A percentile compares a stretch with the other conserved stretches of the same genome.
phyloP scores from a whole-genome alignment of 2,797 vertebrate genomes.

The Microctenopoma stevenorrisi region DNA sequence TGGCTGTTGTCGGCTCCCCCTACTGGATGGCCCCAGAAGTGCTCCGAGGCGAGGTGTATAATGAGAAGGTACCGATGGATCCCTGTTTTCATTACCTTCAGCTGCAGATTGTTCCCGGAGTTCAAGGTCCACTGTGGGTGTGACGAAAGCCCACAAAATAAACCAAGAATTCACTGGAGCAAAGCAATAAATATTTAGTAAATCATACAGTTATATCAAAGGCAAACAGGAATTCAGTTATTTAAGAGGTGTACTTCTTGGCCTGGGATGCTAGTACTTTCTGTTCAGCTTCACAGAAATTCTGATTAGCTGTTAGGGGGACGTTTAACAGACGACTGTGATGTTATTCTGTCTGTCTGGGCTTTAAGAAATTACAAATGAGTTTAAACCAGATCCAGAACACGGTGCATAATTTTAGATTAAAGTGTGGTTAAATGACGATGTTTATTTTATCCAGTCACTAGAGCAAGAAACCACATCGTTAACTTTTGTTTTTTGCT shows the following conservation, averaged over 20 bases:
- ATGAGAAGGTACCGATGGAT: slow-evolving; percentile 90
- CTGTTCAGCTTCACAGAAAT: slow-evolving; percentile 6
- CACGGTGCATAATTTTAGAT: background rate
- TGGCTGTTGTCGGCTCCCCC: slow-evolving; percentile 94
- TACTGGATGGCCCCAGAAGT: slow-evolving; percentile 99
- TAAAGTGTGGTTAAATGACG: no score
- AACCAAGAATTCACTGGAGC: slow-evolving; percentile 4
- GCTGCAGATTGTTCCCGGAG: slow-evolving; percentile 33
- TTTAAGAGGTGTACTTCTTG: slow-evolving; percentile 20
- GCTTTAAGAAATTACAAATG: slow-evolving; percentile 8
- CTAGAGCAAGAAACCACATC: background rate
- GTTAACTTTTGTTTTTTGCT: background rate
- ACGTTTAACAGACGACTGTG: background rate
- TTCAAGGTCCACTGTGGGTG: slow-evolving; percentile 52
- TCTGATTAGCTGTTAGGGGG: background rate
- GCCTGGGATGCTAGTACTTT: slow-evolving; percentile 1
- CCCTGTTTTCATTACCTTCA: background rate
- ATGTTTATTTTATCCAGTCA: no score
- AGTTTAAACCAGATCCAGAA: slow-evolving; percentile 6
- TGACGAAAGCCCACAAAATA: slow-evolving; percentile 33
- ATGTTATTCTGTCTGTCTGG: background rate
- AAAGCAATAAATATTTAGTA: slow-evolving; percentile 49
- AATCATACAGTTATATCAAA: slow-evolving; percentile 6
- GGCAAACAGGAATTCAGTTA: slow-evolving; percentile 30
- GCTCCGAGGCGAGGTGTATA: slow-evolving; percentile 91